Percentiles rank a stretch among this genome's conserved stretches.
phyloP scores from a whole-genome alignment of 2,797 vertebrate genomes.

The Anableps anableps region DNA sequence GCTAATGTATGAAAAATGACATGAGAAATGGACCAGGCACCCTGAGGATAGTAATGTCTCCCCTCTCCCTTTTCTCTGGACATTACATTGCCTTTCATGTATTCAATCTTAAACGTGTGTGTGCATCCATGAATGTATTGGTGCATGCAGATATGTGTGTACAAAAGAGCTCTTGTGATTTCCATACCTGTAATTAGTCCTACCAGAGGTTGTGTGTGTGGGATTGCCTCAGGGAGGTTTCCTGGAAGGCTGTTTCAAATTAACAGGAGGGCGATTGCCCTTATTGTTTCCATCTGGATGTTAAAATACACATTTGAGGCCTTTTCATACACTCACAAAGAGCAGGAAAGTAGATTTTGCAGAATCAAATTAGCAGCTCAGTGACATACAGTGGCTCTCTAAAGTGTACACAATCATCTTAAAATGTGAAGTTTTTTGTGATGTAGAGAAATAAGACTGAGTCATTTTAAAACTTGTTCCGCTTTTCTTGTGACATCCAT shows the following conservation, averaged over 20 bases:
- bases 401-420: not conserved
- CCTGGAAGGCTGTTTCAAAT: conserved; percentile 78
- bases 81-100: conserved; percentile 51
- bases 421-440: not conserved
- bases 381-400: not conserved
- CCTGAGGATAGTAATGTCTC: conserved; percentile 26
- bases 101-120: conserved; percentile 43
- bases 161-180: conserved; percentile 62
- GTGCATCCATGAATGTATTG: not conserved
- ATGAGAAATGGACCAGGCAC: conserved; percentile 40
- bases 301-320: conserved; percentile 66
- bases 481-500: not conserved
- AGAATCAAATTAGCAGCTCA: conserved; percentile 39
- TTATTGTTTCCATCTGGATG: conserved; percentile 84
- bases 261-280: conserved; percentile 76
- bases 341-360: conserved; percentile 34
- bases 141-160: conserved; percentile 23
- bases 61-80: conserved; percentile 39
- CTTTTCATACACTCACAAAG: conserved; percentile 39
- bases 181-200: conserved; percentile 80
- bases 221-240: conserved; percentile 78
- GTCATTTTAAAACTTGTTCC: not conserved
- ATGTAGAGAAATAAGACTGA: not conserved
- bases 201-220: conserved; percentile 75
- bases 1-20: conserved; percentile 54